phyloP scores from a whole-genome alignment of 2,888 invertebrate species.

The Chouioia cunea region DNA sequence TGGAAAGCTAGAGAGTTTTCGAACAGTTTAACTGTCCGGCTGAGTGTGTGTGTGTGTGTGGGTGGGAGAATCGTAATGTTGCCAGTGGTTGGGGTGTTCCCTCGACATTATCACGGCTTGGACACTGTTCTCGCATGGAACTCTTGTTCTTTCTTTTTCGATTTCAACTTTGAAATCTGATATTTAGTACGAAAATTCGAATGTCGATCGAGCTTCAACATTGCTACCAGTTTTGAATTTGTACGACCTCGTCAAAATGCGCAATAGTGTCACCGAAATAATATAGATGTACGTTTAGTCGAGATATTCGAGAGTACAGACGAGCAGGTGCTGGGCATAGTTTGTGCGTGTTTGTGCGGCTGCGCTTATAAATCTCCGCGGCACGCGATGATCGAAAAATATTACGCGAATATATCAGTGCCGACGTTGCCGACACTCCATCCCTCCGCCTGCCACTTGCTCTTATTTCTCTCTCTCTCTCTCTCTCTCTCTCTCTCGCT shows the following conservation, averaged over 20 bases:
- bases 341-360: slow-evolving; percentile 46
- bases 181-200: too few relatives aligned
- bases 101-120: slow-evolving; percentile 55
- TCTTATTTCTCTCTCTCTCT: slow-evolving; percentile 16
- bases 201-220: too few relatives aligned
- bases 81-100: slow-evolving; percentile 40
- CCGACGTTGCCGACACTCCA: slow-evolving; percentile 59
- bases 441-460: slow-evolving; percentile 43
- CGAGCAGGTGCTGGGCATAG: slow-evolving; percentile 37
- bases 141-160: too few relatives aligned
- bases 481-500: slow-evolving; percentile 44
- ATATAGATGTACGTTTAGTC: too few relatives aligned
- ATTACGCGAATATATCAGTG: slow-evolving; percentile 69
- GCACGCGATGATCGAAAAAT: slow-evolving; percentile 69
- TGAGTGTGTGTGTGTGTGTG: too few relatives aligned
- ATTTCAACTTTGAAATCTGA: too few relatives aligned
- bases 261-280: too few relatives aligned
- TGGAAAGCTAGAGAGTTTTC: slow-evolving; percentile 68
- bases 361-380: slow-evolving; percentile 65
- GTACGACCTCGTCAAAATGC: too few relatives aligned
- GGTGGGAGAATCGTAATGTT: slow-evolving; percentile 36
- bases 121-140: too few relatives aligned
- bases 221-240: too few relatives aligned
- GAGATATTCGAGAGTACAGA: slow-evolving; percentile 45
- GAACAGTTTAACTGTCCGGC: slow-evolving; percentile 68